Percentiles rank a stretch among this genome's conserved stretches.
Conservation (phyloP, 2,797 vertebrate genomes). For the Poeciliopsis gracilis region DNA sequence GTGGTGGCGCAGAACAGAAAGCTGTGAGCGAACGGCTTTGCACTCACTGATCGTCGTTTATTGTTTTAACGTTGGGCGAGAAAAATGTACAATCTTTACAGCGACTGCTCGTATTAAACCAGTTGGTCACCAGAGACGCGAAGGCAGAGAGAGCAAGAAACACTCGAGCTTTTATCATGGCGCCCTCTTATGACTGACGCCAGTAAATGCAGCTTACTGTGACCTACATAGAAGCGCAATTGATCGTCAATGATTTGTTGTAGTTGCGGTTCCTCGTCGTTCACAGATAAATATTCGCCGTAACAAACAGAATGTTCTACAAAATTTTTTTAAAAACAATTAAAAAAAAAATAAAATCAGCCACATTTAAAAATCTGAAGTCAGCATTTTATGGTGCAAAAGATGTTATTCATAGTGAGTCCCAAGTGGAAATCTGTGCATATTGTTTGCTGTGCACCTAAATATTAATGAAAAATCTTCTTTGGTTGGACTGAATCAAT, state of each 20-base stretch:
- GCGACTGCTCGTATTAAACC: neutral
- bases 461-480: neutral
- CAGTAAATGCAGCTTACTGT: conserved; percentile 32
- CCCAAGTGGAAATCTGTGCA: neutral
- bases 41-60: neutral
- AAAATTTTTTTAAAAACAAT: neutral
- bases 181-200: conserved; percentile 35
- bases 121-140: neutral
- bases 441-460: neutral
- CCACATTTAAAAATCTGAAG: neutral
- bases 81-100: neutral
- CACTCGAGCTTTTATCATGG: neutral
- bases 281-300: neutral
- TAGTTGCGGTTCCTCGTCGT: neutral
- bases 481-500: neutral
- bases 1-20: neutral
- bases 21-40: neutral
- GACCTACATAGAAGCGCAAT: neutral
- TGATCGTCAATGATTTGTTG: neutral
- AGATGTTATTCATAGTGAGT: neutral
- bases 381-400: neutral
- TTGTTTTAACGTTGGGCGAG: neutral
- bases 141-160: neutral
- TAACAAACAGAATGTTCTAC: conserved; percentile 6
- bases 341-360: neutral